Evolutionary conservation across 2,888 invertebrate species (phyloP).

Genomic region (Leptinotarsa peninsularis): DNA sequence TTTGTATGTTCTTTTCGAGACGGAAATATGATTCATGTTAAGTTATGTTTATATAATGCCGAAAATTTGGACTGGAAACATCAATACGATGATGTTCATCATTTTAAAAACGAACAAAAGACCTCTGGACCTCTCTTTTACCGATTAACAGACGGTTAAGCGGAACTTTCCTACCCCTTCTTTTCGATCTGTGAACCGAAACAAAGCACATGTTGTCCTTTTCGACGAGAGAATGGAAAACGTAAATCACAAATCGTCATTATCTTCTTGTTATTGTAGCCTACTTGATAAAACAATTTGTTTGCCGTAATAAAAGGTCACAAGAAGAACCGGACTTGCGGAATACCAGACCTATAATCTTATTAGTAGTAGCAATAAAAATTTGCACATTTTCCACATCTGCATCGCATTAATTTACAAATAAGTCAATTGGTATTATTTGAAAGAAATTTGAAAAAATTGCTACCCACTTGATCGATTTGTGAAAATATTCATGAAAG

Average conservation of each 20-base stretch:
- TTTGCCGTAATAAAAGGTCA: not conserved
- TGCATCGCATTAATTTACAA: not conserved
- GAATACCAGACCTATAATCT: not conserved
- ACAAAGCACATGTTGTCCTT: too few relatives aligned
- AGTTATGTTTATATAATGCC: too few relatives aligned
- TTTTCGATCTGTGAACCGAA: too few relatives aligned
- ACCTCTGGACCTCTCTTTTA: too few relatives aligned
- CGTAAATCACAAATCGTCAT: not conserved
- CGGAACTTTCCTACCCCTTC: too few relatives aligned
- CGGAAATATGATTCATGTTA: too few relatives aligned
- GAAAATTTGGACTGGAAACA: too few relatives aligned
- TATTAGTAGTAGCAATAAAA: not conserved
- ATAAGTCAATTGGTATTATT: not conserved
- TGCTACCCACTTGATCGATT: not conserved
- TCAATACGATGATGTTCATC: too few relatives aligned
- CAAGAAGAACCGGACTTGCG: not conserved
- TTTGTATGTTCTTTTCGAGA: too few relatives aligned
- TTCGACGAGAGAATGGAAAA: too few relatives aligned
- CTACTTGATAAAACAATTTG: not conserved
- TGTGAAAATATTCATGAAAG: not conserved
- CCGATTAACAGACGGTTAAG: too few relatives aligned
- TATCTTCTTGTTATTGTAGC: constrained; percentile 1
- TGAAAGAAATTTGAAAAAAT: not conserved
- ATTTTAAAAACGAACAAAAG: too few relatives aligned
- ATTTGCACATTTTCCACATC: not conserved